A percentile compares a stretch with the other conserved stretches of the same genome.
Evolutionary conservation across 2,888 invertebrate species (phyloP).

Genomic region (Empis stercorea): DNA sequence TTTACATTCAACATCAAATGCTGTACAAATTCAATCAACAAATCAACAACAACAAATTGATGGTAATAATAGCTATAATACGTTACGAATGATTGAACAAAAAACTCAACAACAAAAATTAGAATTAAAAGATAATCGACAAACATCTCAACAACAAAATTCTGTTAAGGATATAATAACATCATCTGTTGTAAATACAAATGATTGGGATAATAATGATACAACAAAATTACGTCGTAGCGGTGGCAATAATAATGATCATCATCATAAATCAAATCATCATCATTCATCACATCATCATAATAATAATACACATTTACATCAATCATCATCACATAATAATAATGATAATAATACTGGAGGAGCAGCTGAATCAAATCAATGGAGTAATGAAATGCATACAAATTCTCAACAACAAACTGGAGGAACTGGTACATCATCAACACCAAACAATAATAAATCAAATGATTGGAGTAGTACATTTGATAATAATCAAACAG

Average conservation of each 20-base stretch:
- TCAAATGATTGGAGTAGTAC: slow-evolving; percentile 12
- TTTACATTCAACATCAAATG: not conserved
- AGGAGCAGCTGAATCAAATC: slow-evolving; percentile 17
- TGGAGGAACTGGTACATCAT: slow-evolving; percentile 13
- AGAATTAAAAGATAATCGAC: too few relatives aligned
- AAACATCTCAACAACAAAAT: too few relatives aligned
- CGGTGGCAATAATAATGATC: not conserved
- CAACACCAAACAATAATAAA: slow-evolving; percentile 5
- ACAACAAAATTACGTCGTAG: not conserved
- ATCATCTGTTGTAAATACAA: not conserved
- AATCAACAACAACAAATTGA: slow-evolving; percentile 4
- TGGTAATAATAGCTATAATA: too few relatives aligned
- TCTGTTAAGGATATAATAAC: not conserved
- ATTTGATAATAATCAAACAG: slow-evolving; percentile 9
- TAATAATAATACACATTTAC: not conserved
- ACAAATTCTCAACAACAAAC: slow-evolving; percentile 19
- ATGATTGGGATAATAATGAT: not conserved
- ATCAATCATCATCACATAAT: not conserved
- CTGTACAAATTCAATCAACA: not conserved
- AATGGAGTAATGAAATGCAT: slow-evolving; percentile 31
- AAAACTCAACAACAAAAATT: too few relatives aligned
- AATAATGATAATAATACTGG: not conserved
- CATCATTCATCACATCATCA: not conserved
- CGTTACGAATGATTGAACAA: too few relatives aligned
- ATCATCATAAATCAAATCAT: not conserved